Conservation (phyloP, 2,797 vertebrate species). For the Chelon labrosus region DNA sequence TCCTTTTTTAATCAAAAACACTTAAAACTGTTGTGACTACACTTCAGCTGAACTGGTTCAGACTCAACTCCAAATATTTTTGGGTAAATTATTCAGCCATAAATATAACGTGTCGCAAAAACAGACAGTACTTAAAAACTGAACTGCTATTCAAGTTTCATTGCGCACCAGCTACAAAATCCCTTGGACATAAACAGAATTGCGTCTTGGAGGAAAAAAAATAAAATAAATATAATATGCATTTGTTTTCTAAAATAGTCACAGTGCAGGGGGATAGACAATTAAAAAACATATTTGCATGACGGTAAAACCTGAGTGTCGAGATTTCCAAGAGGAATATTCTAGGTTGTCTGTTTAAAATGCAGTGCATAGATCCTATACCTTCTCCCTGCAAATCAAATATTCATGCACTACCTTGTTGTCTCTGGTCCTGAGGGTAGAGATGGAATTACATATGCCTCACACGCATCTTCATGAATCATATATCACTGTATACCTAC, state of each 20-base stretch:
- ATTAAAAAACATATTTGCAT: slow-evolving; percentile 68
- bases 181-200: not conserved
- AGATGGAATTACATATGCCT: slow-evolving; percentile 86
- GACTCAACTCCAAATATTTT: slow-evolving; percentile 5
- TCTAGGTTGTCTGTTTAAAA: slow-evolving; percentile 81
- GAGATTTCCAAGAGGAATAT: slow-evolving; percentile 64
- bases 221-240: slow-evolving; percentile 7
- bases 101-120: slow-evolving; percentile 2
- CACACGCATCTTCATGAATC: slow-evolving; percentile 87
- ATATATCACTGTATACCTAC: slow-evolving; percentile 86
- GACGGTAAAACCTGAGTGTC: slow-evolving; percentile 53
- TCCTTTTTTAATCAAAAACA: not conserved
- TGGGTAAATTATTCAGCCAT: slow-evolving; percentile 7
- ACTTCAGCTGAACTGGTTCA: not conserved
- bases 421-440: slow-evolving; percentile 87
- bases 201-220: not conserved
- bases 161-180: slow-evolving; percentile 7
- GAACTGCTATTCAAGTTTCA: slow-evolving; percentile 1
- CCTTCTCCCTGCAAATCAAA: slow-evolving; percentile 87
- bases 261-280: slow-evolving; percentile 32
- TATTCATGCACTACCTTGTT: slow-evolving; percentile 89
- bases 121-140: slow-evolving; percentile 3
- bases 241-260: slow-evolving; percentile 29
- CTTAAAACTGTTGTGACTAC: slow-evolving; percentile 12
- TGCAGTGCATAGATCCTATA: slow-evolving; percentile 86